Base-by-base conservation (phyloP, 92 coral and sea anemone genomes). In the Umimayanthus kanabou region DNA sequence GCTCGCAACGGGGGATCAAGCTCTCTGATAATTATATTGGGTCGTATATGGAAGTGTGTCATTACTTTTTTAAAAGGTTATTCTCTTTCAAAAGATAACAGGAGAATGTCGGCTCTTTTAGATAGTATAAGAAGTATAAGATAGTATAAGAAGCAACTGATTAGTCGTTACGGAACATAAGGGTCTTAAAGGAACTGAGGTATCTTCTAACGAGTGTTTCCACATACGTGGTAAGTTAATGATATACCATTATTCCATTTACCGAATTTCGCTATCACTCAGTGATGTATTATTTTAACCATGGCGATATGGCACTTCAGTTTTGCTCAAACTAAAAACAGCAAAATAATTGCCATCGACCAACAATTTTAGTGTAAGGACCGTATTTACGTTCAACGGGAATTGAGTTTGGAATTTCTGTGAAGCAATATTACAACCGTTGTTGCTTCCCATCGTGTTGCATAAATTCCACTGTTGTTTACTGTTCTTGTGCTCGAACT, bases 1-100 rank as follows among this genome's bases (percentile, higher is more conserved):
- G 40, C 29, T 58, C 84, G 14, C 84, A 25, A 64, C 84, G 71
- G 72, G 84, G 84, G 29, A 26, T 47, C 84, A 30, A 39, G 45
- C 25, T 73, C 37, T 30, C 45, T 53, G 25, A 80, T 80, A 55
- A 80, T 57, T 40, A 76, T 33, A 76, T 40, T 40, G 45, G 45
- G 40, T 67, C 50, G 72, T 80, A 80, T 30, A 58, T 80, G 84
- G 84, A 55, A 57, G 20, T 30, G 26, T 33, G 47, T 80, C 25
- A 30, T 55, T 80, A 80, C 37, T 33, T 33, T 30, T 80, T 16
- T 16, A 10, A 76, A 76, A 20, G n/a, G 26, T 55, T 40, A 16
- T 76, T 76, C 47, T 33, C 26, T 57, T 57, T 39, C 67, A 57
- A 57, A 53, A 39, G 29, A 14, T 53, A 29, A 20, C 84, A 80